A percentile compares a stretch with the other conserved stretches of the same genome.
Conservation (phyloP, 37 sponge, comb jelly and placozoan genomes). For the Cliona cf. orientalis region DNA sequence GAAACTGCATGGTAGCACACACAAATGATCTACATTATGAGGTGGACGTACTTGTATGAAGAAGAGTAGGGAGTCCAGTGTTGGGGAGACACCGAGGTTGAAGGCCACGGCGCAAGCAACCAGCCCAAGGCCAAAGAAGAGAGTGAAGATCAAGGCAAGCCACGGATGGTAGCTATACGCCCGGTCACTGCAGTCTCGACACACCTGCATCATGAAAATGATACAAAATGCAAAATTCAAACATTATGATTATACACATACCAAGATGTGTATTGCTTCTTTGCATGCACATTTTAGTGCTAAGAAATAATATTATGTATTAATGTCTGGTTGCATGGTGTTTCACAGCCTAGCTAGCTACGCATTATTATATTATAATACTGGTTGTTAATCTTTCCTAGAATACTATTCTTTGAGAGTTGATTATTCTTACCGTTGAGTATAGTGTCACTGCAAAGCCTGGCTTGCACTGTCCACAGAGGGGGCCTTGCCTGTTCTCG, state of each 20-base stretch:
- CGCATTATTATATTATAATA: too few species aligned
- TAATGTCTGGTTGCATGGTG: too few species aligned
- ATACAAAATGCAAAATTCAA: not conserved
- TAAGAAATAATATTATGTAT: too few species aligned
- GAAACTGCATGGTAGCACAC: too few species aligned
- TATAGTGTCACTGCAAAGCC: conserved; percentile 74
- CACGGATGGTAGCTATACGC: not conserved
- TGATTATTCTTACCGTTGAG: conserved; percentile 74
- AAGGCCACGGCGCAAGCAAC: conserved; percentile 40
- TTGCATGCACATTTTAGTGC: too few species aligned
- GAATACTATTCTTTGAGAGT: too few species aligned
- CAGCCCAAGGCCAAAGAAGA: conserved; percentile 46
- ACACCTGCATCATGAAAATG: conserved; percentile 22
- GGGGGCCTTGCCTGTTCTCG: conserved; percentile 62
- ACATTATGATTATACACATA: not conserved
- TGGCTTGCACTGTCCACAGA: conserved; percentile 84
- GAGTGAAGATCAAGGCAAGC: conserved; percentile 22
- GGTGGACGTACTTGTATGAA: conserved; percentile 64
- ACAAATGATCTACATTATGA: too few species aligned
- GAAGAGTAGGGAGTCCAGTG: conserved; percentile 73
- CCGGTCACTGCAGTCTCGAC: conserved; percentile 52
- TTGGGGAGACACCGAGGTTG: conserved; percentile 67
- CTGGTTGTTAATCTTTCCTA: too few species aligned
- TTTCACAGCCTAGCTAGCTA: too few species aligned
- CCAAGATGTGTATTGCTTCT: too few species aligned